These are phyloP conservation scores for Lontra canadensis DNA, from an alignment of 2,113 vertebrate species.

Conservation along the genomic window DNA sequence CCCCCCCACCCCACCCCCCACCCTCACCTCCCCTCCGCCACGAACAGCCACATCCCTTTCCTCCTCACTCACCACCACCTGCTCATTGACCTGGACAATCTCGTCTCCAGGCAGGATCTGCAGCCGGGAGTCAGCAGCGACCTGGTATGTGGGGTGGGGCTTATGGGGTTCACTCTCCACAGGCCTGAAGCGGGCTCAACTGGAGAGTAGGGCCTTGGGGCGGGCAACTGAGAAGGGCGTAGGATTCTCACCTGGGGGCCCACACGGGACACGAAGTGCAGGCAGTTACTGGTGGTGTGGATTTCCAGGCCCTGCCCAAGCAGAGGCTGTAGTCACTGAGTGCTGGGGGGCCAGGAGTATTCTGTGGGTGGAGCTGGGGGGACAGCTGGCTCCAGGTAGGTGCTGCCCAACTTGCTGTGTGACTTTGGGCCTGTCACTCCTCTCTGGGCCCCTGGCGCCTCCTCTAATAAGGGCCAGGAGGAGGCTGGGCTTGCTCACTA, in stretches of 20 bases:
- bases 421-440: background rate
- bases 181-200: background rate
- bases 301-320: constrained; percentile 89
- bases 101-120: constrained; percentile 93
- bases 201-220: background rate
- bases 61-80: constrained; percentile 93
- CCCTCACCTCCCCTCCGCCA: rapidly evolving
- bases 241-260: constrained; percentile 85
- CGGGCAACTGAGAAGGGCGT: background rate
- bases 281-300: constrained; percentile 89
- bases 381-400: background rate
- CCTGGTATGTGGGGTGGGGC: constrained; percentile 67
- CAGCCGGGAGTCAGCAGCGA: constrained; percentile 60
- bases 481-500: background rate
- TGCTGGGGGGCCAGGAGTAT: background rate
- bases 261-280: constrained; percentile 90
- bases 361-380: background rate
- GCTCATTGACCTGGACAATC: constrained; percentile 94
- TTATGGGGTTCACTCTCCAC: background rate
- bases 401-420: background rate
- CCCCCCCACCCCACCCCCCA: rapidly evolving
- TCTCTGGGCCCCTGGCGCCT: background rate
- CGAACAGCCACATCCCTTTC: too few relatives aligned
- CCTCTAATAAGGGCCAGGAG: background rate
- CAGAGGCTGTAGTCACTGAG: background rate